A percentile compares a stretch with the other conserved stretches of the same genome.
Conservation (phyloP, 2,113 vertebrate species). For the Mesitornis unicolor region DNA sequence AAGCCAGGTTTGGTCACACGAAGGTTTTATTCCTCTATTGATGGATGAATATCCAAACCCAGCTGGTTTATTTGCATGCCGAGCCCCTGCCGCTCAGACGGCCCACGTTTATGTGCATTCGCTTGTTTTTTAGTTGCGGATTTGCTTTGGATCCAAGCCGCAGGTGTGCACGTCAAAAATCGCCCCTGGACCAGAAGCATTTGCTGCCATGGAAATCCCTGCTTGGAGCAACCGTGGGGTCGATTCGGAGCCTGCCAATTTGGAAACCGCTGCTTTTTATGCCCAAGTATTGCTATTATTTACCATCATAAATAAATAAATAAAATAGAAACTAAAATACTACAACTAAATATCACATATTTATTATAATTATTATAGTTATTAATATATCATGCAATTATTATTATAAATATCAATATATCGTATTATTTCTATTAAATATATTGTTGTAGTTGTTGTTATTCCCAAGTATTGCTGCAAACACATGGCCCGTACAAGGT, state of each 20-base stretch:
- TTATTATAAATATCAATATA: no score
- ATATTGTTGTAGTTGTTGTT: no score
- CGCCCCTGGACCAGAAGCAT: fast-evolving
- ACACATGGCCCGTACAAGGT: neutral
- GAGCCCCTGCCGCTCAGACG: neutral
- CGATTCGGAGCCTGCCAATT: neutral
- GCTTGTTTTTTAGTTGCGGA: neutral
- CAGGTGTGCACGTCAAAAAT: fast-evolving
- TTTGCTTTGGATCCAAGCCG: neutral
- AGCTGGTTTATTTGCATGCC: neutral
- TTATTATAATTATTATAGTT: no score
- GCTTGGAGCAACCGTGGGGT: neutral
- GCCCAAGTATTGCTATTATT: neutral
- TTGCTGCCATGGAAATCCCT: neutral
- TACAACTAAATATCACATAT: no score
- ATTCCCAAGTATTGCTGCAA: neutral
- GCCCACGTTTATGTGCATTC: neutral
- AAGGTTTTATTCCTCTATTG: no score
- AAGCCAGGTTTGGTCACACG: no score
- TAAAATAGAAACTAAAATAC: no score
- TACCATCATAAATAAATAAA: no score
- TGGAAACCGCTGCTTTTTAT: neutral
- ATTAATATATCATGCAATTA: no score
- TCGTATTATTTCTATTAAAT: no score
- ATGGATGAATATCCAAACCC: neutral